These are phyloP conservation scores for Rhinoraja longicauda DNA, from an alignment of 2,797 vertebrate genomes.

Conservation along the genomic window DNA sequence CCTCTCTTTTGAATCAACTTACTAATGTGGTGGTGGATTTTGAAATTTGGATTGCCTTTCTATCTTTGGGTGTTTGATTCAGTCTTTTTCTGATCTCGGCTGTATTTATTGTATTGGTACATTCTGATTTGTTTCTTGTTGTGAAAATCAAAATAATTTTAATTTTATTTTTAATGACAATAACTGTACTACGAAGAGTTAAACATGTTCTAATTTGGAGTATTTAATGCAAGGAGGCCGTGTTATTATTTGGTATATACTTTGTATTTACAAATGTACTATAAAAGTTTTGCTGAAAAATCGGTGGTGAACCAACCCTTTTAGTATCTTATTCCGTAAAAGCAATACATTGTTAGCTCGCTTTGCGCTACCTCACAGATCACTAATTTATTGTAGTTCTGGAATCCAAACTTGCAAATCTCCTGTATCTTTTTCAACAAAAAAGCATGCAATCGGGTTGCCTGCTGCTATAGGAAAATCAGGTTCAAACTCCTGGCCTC, in stretches of 20 bases:
- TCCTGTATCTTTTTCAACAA: too few relatives aligned
- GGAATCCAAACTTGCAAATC: too few relatives aligned
- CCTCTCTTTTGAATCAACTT: constrained; percentile 3
- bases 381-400: too few relatives aligned
- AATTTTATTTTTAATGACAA: too few relatives aligned
- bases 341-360: background rate
- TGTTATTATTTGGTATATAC: too few relatives aligned
- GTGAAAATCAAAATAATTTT: background rate
- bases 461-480: too few relatives aligned
- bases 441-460: too few relatives aligned
- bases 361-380: too few relatives aligned
- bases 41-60: constrained; percentile 14
- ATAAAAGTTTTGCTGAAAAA: background rate
- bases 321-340: background rate
- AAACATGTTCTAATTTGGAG: background rate
- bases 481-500: too few relatives aligned
- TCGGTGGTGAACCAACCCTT: too few relatives aligned
- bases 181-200: background rate
- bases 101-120: background rate
- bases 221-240: background rate
- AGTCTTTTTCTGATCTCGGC: background rate
- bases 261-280: background rate
- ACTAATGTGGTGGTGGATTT: background rate
- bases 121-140: constrained; percentile 22
- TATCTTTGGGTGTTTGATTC: background rate